phyloP scores from a whole-genome alignment of 1,140 invertebrate genomes.

The Pteromalus puparum region DNA sequence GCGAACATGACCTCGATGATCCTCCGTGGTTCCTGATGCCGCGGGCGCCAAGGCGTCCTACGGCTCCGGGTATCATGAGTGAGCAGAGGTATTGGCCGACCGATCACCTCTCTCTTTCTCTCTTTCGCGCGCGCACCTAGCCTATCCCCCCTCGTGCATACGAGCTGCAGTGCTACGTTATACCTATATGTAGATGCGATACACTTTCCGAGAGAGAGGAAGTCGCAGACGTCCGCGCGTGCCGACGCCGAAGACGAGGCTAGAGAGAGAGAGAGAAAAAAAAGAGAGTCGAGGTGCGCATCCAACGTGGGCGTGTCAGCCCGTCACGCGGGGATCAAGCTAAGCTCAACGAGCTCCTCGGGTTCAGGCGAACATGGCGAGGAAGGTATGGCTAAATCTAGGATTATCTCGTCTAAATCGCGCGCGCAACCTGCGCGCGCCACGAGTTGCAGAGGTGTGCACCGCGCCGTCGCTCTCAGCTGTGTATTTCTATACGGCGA shows the following conservation, averaged over 20 bases:
- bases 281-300: slow-evolving; percentile 2
- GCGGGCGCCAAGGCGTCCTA: slow-evolving; percentile 68
- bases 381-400: slow-evolving; percentile 60
- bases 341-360: slow-evolving; percentile 67
- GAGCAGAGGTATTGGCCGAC: slow-evolving; percentile 54
- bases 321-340: slow-evolving; percentile 67
- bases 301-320: slow-evolving; percentile 59
- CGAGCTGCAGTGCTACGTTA: not conserved
- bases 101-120: not conserved
- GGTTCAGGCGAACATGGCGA: slow-evolving; percentile 63
- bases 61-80: slow-evolving; percentile 60
- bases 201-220: not conserved
- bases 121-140: not conserved
- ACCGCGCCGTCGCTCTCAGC: not conserved
- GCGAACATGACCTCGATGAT: slow-evolving; percentile 33
- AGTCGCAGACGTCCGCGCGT: not conserved
- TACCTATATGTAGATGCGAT: slow-evolving; percentile 3
- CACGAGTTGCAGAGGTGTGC: not conserved
- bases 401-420: slow-evolving; percentile 68
- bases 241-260: slow-evolving; percentile 37
- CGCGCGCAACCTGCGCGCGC: not conserved
- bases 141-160: not conserved
- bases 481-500: not conserved
- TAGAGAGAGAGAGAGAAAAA: slow-evolving; percentile 21
- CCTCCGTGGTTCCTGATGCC: slow-evolving; percentile 63